Base-by-base conservation (phyloP, 2,113 vertebrate species). In the Ochotona princeps region DNA sequence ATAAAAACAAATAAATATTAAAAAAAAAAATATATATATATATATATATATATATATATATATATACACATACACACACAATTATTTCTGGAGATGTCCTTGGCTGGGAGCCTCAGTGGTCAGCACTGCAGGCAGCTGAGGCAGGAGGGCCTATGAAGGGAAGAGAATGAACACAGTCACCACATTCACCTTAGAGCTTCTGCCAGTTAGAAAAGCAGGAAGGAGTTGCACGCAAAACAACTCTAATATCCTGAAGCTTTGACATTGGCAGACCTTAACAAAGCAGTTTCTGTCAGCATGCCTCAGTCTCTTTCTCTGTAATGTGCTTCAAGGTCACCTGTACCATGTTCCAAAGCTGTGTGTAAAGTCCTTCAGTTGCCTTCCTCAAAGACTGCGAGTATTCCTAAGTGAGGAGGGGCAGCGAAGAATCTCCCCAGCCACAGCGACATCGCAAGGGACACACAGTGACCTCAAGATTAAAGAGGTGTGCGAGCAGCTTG, bases 401-500 rank as follows among this genome's bases (percentile, higher is more conserved):
- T 8, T 63, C 5, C 23, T 10, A 44, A 69, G 11, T 23, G 35
- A 44, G 17, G 8, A 70, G 20, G 17, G n/a, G 23, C 30, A 61
- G 30, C 11, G 26, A 74, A 91, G 18, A 78, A 20, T 66, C 28
- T 66, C 63, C 60, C 38, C 44, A 73, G 44, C 67, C 78, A 14
- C 26, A 63, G 38, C 38, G 38, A 44, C 54, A 54, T 14, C n/a
- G 60, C 38, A 32, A 60, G 57, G 78, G 87, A 78, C 47, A 17
- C 89, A 44, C 73, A 17, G 86, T 49, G 35, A 57, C 26, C 49
- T 61, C 91, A 38, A 70, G 54, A 88, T 94, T 67, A 93, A 92
- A 96, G 49, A 91, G 93, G 96, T 94, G 93, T 94, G 91, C 91
- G 93, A 87, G 92, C 83, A 79, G 51, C 84, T 47, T 65, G 51